Percentiles rank a stretch among this genome's conserved stretches.
These are phyloP conservation scores for Falco berigora DNA, from an alignment of 2,797 vertebrate species.

Conservation along the genomic window DNA sequence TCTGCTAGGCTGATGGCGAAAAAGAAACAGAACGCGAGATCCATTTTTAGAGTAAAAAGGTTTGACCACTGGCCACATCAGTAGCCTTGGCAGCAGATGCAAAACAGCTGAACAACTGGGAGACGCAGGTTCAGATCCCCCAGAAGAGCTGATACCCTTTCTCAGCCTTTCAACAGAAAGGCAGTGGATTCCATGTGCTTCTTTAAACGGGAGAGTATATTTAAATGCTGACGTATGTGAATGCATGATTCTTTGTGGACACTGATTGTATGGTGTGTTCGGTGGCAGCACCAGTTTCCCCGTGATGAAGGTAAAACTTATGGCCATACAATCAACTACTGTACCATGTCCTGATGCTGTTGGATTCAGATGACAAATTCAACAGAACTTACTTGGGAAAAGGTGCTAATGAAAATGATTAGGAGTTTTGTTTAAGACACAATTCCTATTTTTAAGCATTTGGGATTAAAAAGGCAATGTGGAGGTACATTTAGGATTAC, in stretches of 20 bases:
- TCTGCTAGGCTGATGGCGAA: neutral
- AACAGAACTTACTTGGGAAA: neutral
- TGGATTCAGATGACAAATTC: neutral
- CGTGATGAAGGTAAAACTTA: neutral
- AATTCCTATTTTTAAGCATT: neutral
- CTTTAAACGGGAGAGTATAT: neutral
- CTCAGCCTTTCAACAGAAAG: neutral
- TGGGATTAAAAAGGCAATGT: neutral
- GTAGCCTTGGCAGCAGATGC: neutral
- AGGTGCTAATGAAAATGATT: neutral
- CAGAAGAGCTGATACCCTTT: neutral
- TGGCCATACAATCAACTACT: neutral
- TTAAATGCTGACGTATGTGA: neutral
- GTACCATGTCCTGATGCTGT: neutral
- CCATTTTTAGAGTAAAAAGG: neutral
- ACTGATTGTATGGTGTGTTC: rapidly evolving
- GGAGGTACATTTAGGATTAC: neutral
- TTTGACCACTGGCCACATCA: neutral
- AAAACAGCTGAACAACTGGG: neutral
- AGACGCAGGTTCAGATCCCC: neutral
- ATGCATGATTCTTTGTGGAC: neutral
- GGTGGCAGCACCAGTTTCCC: neutral
- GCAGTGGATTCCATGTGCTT: neutral
- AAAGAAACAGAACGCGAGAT: neutral
- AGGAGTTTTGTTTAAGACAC: neutral